These are phyloP conservation scores for Rhinolophus ferrumequinum DNA, from an alignment of 2,113 vertebrate species.

Conservation along the genomic window DNA sequence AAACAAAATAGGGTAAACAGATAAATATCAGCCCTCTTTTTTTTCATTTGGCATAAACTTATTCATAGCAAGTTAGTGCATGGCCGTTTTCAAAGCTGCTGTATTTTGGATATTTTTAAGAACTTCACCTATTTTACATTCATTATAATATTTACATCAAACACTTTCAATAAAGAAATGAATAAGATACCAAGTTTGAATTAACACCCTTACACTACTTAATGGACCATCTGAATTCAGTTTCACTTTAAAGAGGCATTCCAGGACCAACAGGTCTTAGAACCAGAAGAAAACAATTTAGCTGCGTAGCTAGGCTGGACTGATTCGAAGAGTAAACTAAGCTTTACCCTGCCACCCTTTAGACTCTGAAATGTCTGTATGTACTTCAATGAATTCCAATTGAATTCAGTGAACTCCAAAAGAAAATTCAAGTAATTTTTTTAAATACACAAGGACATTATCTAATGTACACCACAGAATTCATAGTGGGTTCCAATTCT, in stretches of 20 bases:
- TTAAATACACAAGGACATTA: background rate
- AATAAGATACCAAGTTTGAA: background rate
- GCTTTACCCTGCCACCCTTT: background rate
- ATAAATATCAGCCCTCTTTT: background rate
- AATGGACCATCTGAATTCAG: background rate
- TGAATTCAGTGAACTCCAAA: background rate
- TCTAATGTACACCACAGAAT: background rate
- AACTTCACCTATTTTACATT: constrained; percentile 20
- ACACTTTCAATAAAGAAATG: background rate
- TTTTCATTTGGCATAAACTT: background rate
- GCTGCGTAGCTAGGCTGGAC: background rate
- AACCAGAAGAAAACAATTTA: background rate
- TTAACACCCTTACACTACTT: background rate
- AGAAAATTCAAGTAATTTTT: background rate
- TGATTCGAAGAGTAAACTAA: background rate
- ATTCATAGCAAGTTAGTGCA: background rate
- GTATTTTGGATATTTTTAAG: background rate
- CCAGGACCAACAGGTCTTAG: background rate
- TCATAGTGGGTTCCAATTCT: background rate
- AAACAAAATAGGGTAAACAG: background rate
- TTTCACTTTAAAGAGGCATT: constrained; percentile 13
- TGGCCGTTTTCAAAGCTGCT: background rate
- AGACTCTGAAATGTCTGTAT: background rate
- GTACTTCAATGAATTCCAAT: background rate
- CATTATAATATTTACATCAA: background rate